Evolutionary conservation across 1,140 invertebrate genomes (phyloP), one percentile per base, ranked within the genome.

Genomic region (Gryon sp.): DNA sequence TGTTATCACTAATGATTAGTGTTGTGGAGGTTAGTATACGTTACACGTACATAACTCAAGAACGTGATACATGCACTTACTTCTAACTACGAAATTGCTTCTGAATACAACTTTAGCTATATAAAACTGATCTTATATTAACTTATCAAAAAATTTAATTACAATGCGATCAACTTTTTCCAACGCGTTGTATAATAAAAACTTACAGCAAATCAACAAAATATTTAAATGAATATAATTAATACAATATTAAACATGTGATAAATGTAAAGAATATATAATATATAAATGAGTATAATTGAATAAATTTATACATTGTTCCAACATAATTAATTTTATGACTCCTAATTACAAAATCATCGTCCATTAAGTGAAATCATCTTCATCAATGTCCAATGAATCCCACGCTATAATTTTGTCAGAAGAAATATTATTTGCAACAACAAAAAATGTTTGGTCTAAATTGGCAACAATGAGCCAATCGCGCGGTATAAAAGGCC

Each of bases 401-500:
- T n/a, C 8, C 6, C 2, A 28, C 26, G 26, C n/a, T 7, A 1
- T 28, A 28, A 28, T 1, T 28, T 28, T 2, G n/a, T 28, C 2
- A 28, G 26, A 28, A 2, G 26, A 28, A 28, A 28, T n/a, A 9
- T 28, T 2, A 28, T 28, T 28, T 28, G 26, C n/a, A 24, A 24
- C 4, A n/a, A 28, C n/a, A 28, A 28, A 28, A 28, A 28, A 28
- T n/a, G 26, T 28, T n/a, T 9, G 26, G 1, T 28, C 19, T 43
- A 19, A 50, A 50, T 55, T 65, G 1, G 5, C 18, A 48, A 9
- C 36, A 65, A 16, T 50, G 63, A 75, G 32, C 19, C 60, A 57
- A 78, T 48, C 52, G 48, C 11, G 16, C 18, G 30, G 73, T 87
- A 87, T 86, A 87, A 85, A 87, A 87, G 81, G 77, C 62, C 50